Evolutionary conservation across 2,113 vertebrate species (phyloP), one percentile per base, ranked within the genome.

Genomic region (Peromyscus leucopus): DNA sequence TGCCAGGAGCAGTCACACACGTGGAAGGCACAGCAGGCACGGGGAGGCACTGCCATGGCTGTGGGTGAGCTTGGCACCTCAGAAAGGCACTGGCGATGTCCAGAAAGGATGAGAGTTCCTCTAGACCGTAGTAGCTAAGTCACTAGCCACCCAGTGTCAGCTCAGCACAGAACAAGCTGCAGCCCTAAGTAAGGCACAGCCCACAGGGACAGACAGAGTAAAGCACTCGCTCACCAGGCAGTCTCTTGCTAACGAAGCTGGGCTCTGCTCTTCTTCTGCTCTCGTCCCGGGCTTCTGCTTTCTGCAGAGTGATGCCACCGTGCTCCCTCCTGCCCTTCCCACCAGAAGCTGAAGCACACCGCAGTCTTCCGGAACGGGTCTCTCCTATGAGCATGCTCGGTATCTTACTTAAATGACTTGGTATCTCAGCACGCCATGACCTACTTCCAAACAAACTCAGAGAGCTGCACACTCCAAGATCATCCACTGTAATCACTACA

Each of bases 371-470:
- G 75, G 96, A 95, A 96, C 63, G 96, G 96, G 97, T 96, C 96
- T 96, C 97, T 89, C 42, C 31, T 96, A 36, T 55, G 98, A 99
- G 98, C 98, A 98, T 99, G 98, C 98, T 99, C 98, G 0, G 97
- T 95, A 93, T 89, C 98, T 97, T 79, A 98, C 98, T 98, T 98
- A 97, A 98, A 98, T 96, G 98, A 97, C 96, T 97, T 94, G 97
- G 98, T 97, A 97, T 95, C 98, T 97, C 96, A n/a, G 97, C 98
- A 94, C 86, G 98, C 85, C 96, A 98, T 98, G 98, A 98, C 98
- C 99, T 98, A 98, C 96, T 99, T 99, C 97, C 97, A 97, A 98
- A 96, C 93, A 96, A 96, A 97, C 90, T 92, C 95, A 76, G 63
- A 89, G 94, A 95, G 97, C 96, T 97, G 95, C 51, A 97, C 93